Base-by-base conservation (phyloP, 2,797 vertebrate genomes). In the Rhinichthys osculus region DNA sequence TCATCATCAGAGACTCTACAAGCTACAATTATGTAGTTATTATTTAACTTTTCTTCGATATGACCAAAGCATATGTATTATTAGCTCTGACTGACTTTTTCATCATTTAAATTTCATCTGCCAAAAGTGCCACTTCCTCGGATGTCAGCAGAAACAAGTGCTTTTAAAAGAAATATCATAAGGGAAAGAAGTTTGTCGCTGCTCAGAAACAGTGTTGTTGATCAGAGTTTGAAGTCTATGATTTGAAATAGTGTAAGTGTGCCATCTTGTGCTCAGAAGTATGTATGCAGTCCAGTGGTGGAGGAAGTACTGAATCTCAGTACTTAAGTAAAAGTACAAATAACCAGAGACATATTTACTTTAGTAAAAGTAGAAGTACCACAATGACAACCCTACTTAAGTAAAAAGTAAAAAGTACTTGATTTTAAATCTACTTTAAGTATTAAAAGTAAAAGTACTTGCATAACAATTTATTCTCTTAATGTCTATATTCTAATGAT, bases 191-290 rank as follows among this genome's bases (percentile, higher is more conserved):
- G 64, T 19, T 14, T n/a, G 47, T 71, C 38, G 7, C 70, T 47
- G 13, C 42, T 47, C n/a, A 21, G 10, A 30, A 30, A 30, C 27
- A 14, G 9, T 35, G 59, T 21, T 66, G n/a, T 16, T 50, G 62
- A 27, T 27, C n/a, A 33, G 19, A 54, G 30, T 50, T 50, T 73
- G 44, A 54, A 21, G 35, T 8, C 14, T 19, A 57, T 42, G 23
- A 57, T 70, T 70, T 3, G 38, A 47, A 35, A 30, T n/a, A 30
- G 57, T 54, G 82, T 38, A 66, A 40, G 59, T 40, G 0, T 27
- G 33, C 44, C 82, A 84, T 52, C 72, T 19, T 27, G 72, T 54
- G 82, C 59, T 67, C 13, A 67, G 9, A 83, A 47, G 13, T 66
- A 21, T 11, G 33, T 5, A 9, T 73, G 54, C 81, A 30, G 6